Percentiles rank a stretch among this genome's conserved stretches.
Conservation (phyloP, 2,888 invertebrate genomes). For the Xanthia icteritia region DNA sequence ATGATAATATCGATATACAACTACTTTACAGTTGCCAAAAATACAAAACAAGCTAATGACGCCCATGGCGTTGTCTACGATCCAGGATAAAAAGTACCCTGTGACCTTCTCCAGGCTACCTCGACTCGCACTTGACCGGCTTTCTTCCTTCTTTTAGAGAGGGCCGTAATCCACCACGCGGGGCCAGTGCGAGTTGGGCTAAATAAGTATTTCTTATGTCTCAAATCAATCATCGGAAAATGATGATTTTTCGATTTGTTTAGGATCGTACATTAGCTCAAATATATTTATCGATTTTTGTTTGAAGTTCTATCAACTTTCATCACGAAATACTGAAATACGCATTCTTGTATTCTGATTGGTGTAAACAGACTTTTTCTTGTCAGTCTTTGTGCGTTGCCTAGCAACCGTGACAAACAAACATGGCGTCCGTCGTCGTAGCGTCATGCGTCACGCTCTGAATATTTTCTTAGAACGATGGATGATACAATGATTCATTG, state of each 20-base stretch:
- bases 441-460: conserved; percentile 26
- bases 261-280: conserved; percentile 7
- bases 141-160: too few relatives aligned
- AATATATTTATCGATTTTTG: not conserved
- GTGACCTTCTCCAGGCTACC: too few relatives aligned
- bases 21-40: too few relatives aligned
- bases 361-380: not conserved
- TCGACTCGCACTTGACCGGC: too few relatives aligned
- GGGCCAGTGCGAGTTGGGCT: not conserved
- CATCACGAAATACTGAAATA: conserved; percentile 11
- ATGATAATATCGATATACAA: too few relatives aligned
- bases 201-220: not conserved
- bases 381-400: conserved; percentile 40
- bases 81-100: too few relatives aligned
- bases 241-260: not conserved
- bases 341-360: not conserved
- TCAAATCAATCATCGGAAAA: not conserved
- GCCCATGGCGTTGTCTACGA: too few relatives aligned
- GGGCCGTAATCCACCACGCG: not conserved
- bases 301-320: conserved; percentile 27
- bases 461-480: conserved; percentile 12
- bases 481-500: conserved; percentile 13
- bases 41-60: too few relatives aligned
- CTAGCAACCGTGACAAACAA: conserved; percentile 49
- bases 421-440: conserved; percentile 12